Conservation (phyloP, 2,113 vertebrate species). For the Equus quagga region DNA sequence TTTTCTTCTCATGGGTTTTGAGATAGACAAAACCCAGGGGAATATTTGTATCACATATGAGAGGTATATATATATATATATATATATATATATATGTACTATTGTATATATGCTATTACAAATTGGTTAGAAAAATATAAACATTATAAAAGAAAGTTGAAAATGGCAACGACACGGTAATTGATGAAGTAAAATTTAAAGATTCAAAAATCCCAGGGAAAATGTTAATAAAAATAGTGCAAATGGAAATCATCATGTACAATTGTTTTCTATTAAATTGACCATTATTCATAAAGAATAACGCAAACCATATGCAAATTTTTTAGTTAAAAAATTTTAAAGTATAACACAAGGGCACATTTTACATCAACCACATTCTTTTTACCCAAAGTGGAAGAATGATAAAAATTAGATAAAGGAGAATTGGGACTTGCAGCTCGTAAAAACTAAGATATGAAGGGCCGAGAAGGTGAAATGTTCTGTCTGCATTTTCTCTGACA, state of each 20-base stretch:
- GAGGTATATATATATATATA: background rate
- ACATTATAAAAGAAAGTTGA: background rate
- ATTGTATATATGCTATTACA: background rate
- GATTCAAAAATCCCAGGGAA: background rate
- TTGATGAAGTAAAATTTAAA: background rate
- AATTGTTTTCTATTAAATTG: background rate
- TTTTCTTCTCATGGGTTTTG: background rate
- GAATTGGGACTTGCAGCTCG: background rate
- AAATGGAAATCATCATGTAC: background rate
- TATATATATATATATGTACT: background rate
- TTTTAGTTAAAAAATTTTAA: background rate
- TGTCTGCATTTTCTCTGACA: background rate
- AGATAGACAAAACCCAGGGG: background rate
- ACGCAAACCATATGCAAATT: background rate
- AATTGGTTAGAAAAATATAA: background rate
- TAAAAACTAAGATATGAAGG: slow-evolving; percentile 56
- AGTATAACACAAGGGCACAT: background rate
- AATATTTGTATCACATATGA: background rate
- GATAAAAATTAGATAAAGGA: slow-evolving; percentile 71
- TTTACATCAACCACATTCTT: slow-evolving; percentile 33
- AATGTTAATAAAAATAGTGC: background rate
- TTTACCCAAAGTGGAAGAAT: slow-evolving; percentile 38
- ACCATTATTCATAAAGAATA: background rate
- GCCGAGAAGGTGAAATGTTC: background rate
- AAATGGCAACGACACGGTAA: background rate